Conservation (phyloP, 2,888 invertebrate species). For the Sphinx pinastri region DNA sequence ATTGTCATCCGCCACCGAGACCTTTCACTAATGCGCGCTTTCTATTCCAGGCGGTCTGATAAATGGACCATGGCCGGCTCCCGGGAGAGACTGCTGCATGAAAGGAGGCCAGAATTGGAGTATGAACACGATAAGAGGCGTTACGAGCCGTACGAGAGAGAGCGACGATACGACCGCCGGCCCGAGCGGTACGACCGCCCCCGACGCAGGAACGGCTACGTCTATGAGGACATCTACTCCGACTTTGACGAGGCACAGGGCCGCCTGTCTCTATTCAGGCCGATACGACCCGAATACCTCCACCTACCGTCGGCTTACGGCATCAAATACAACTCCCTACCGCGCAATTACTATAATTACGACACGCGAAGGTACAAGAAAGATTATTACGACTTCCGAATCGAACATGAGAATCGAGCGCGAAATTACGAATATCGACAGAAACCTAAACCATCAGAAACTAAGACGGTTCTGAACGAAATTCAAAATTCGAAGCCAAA, state of each 20-base stretch:
- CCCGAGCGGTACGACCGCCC: slow-evolving; percentile 50
- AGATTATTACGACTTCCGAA: slow-evolving; percentile 78
- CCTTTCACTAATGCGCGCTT: slow-evolving; percentile 51
- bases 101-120: slow-evolving; percentile 64
- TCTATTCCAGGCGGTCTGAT: slow-evolving; percentile 54
- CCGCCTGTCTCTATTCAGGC: slow-evolving; percentile 73
- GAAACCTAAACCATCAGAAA: slow-evolving; percentile 29
- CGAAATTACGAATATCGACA: slow-evolving; percentile 64
- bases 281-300: slow-evolving; percentile 78
- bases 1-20: not conserved
- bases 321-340: slow-evolving; percentile 74
- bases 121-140: slow-evolving; percentile 59
- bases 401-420: slow-evolving; percentile 60
- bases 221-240: slow-evolving; percentile 80
- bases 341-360: slow-evolving; percentile 71
- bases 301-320: slow-evolving; percentile 72
- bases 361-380: slow-evolving; percentile 67
- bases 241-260: slow-evolving; percentile 80
- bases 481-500: slow-evolving; percentile 52
- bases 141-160: slow-evolving; percentile 51
- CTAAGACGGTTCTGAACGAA: slow-evolving; percentile 40
- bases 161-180: slow-evolving; percentile 43
- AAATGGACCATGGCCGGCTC: slow-evolving; percentile 74
- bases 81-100: slow-evolving; percentile 72
- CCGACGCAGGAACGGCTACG: slow-evolving; percentile 74